Evolutionary conservation across 2,113 vertebrate genomes (phyloP).

Genomic region (Pteropus alecto): DNA sequence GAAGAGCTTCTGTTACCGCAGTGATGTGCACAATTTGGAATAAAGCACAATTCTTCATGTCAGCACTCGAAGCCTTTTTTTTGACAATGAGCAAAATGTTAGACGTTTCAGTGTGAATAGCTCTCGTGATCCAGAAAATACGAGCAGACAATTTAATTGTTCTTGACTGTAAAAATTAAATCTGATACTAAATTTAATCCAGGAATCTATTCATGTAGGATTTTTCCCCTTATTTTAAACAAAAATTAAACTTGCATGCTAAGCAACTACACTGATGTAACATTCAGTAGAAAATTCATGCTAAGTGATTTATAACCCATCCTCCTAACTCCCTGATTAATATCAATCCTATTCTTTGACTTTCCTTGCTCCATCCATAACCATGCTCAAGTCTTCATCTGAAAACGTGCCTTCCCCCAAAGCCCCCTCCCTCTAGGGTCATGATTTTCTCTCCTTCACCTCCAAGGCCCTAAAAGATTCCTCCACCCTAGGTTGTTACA

Average conservation of each 20-base stretch:
- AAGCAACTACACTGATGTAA: constrained; percentile 52
- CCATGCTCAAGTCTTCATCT: not conserved
- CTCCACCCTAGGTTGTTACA: not conserved
- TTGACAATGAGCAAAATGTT: constrained; percentile 59
- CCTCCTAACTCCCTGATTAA: not conserved
- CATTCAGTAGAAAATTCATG: constrained; percentile 31
- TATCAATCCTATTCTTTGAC: not conserved
- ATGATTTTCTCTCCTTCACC: not conserved
- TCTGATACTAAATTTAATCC: constrained; percentile 69
- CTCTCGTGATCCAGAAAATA: constrained; percentile 70
- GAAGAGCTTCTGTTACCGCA: constrained; percentile 6
- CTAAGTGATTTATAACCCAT: not conserved
- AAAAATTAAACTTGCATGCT: constrained; percentile 59
- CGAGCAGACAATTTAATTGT: constrained; percentile 67
- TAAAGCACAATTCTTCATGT: constrained; percentile 63
- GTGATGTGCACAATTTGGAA: constrained; percentile 57
- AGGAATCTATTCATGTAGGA: constrained; percentile 56
- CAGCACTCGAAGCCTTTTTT: constrained; percentile 60
- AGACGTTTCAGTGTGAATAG: constrained; percentile 66
- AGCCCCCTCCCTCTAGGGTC: not conserved
- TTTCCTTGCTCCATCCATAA: not conserved
- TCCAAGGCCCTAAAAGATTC: not conserved
- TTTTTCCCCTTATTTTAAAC: constrained; percentile 38
- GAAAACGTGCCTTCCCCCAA: not conserved
- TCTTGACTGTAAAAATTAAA: constrained; percentile 70